Base-by-base conservation (phyloP, 2,888 invertebrate species). In the Blastobasis adustella region DNA sequence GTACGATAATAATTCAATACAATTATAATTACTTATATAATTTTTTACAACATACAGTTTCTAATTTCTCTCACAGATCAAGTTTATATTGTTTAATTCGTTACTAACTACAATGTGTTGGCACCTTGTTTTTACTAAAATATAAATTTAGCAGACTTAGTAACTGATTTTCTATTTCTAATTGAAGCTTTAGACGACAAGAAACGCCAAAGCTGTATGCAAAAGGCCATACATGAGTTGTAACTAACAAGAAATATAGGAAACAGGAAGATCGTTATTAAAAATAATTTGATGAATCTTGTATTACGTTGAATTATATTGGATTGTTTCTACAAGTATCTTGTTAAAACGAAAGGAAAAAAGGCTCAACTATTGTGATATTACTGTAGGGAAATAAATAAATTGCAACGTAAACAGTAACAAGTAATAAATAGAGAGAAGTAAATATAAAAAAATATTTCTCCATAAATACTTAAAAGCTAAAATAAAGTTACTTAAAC, bases 401-500 rank as follows among this genome's bases (percentile, higher is more conserved):
- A 23, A 23, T 23, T 23, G 23, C 23, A 23, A 42, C 43, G 42
- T 51, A 42, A 46, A 45, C 42, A 65, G 64, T 61, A 65, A 66
- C 64, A 63, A 76, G 79, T 78, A 79, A 74, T 73, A 73, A 72
- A 68, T 60, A 63, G 62, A 71, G 68, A 71, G 76, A 69, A 77
- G 73, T 79, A 80, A 82, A 76, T 77, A 79, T 76, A 79, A 76
- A 81, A 80, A 81, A 83, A 82, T 78, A 83, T 78, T 76, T 79
- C 78, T 79, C 76, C 82, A 79, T 84, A 82, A 85, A 85, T 85
- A 86, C 82, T 81, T 86, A 86, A 63, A 55, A 64, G 66, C 80
- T 81, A 54, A 80, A 77, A 68, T 78, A 74, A 76, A 75, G 62
- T 48, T 43, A 36, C 39, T 40, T 45, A 36, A 42, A 37, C 49